phyloP scores from a whole-genome alignment of 1,140 invertebrate species.

The Chymomyza costata region DNA sequence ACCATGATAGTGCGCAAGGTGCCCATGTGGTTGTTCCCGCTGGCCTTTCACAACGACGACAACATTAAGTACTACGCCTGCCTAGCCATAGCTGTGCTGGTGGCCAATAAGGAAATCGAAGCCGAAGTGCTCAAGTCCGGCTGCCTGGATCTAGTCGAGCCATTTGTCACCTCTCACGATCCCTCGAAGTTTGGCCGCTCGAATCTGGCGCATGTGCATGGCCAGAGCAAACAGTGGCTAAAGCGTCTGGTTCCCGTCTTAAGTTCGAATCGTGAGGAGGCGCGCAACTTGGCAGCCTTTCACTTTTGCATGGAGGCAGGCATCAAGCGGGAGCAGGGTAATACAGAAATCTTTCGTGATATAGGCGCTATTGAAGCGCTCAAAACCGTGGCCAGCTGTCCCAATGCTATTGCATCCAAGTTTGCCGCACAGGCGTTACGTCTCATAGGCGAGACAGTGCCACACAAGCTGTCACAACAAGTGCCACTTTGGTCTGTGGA shows the following conservation, averaged over 20 bases:
- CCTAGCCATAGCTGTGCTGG: constrained; percentile 95
- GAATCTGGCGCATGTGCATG: constrained; percentile 93
- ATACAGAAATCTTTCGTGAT: constrained; percentile 94
- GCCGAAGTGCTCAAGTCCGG: constrained; percentile 96
- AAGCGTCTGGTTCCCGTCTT: constrained; percentile 95
- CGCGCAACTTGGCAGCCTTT: constrained; percentile 96
- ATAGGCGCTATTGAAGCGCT: constrained; percentile 97
- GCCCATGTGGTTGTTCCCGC: constrained; percentile 97
- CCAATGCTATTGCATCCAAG: constrained; percentile 97
- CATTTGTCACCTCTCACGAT: constrained; percentile 95
- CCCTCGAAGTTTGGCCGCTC: constrained; percentile 96
- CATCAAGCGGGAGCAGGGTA: constrained; percentile 97
- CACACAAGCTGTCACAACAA: constrained; percentile 97
- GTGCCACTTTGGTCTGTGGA: constrained; percentile 97
- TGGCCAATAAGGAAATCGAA: constrained; percentile 99
- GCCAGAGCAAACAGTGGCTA: constrained; percentile 97
- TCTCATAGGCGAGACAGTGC: constrained; percentile 96
- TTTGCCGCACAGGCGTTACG: constrained; percentile 96
- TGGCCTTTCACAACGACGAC: constrained; percentile 97
- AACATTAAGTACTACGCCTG: constrained; percentile 99
- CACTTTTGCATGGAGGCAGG: constrained; percentile 99
- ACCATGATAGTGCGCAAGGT: constrained; percentile 97
- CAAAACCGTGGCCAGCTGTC: constrained; percentile 97
- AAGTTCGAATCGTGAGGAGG: constrained; percentile 96
- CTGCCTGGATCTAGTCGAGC: constrained; percentile 95